Evolutionary conservation across 2,888 invertebrate species (phyloP), one percentile per base, ranked within the genome.

Genomic region (Andrena minutula): DNA sequence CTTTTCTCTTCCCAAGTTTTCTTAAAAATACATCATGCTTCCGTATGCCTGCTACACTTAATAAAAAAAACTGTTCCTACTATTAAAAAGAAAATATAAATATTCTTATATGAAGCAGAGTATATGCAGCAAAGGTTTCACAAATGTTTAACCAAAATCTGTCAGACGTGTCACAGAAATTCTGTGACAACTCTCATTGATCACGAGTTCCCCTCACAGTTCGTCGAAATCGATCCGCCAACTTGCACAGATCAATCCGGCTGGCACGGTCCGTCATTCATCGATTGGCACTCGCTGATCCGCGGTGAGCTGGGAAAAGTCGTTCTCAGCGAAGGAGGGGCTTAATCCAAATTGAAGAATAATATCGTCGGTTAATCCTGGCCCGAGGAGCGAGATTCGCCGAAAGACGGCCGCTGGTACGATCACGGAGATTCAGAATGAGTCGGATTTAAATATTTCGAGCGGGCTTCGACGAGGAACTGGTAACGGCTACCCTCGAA

Each of bases 341-440:
- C 74, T 82, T 87, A 88, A 90, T 90, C 88, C 84, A 89, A 90
- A 90, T 90, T 89, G 86, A 90, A 89, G 90, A 90, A 90, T 90
- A 90, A 90, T 90, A 89, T 87, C 85, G 63, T 63, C 70, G 68
- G 78, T 79, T 86, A 83, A 87, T 86, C 87, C 82, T 63, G 32
- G 51, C 78, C 65, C 72, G 78, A 75, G 71, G 73, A 75, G 61
- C 60, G 47, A 49, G 71, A 41, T 73, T 65, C 60, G 60, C 51
- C 58, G 53, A 70, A 78, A 76, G 74, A 75, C 79, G 47, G 8
- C 23, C 63, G 64, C 26, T 47, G 65, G 30, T 78, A 80, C 65
- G 63, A n/a, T 23, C 58, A 68, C 56, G 63, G 56, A 20, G 47
- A 72, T 63, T 53, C 65, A 28, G 73, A 71, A 53, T 60, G 30